Percentiles rank a stretch among this genome's conserved stretches.
phyloP scores from a whole-genome alignment of 2,113 vertebrate species.

The Chionomys nivalis region DNA sequence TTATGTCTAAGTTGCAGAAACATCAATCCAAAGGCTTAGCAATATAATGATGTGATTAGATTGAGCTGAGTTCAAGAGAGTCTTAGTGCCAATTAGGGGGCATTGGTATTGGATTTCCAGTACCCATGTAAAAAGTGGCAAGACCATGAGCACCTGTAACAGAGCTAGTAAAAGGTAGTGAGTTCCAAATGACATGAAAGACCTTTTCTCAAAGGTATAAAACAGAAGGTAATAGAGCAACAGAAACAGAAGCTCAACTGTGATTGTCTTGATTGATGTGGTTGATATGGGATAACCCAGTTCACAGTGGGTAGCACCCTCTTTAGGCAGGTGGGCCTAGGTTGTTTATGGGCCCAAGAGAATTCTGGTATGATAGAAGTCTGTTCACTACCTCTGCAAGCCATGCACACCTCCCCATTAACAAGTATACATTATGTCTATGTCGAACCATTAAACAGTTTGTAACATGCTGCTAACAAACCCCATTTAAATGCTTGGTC shows the following conservation, averaged over 20 bases:
- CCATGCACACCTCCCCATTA: too few species aligned
- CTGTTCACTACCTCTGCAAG: too few species aligned
- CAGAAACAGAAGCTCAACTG: background rate
- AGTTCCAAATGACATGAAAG: background rate
- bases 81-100: background rate
- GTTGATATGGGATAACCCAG: background rate
- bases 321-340: background rate
- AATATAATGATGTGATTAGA: rapidly evolving
- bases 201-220: background rate
- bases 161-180: too few species aligned
- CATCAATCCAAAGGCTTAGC: background rate
- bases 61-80: background rate
- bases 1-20: background rate
- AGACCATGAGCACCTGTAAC: too few species aligned
- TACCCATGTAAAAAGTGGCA: background rate
- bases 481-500: too few species aligned
- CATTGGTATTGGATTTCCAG: background rate
- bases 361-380: too few species aligned
- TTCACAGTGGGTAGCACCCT: too few species aligned
- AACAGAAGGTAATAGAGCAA: background rate
- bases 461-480: too few species aligned
- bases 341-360: background rate
- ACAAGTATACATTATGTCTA: too few species aligned
- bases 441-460: too few species aligned
- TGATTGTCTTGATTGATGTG: too few species aligned